Base-by-base conservation (phyloP, 2,113 vertebrate genomes). In the Clupea harengus region DNA sequence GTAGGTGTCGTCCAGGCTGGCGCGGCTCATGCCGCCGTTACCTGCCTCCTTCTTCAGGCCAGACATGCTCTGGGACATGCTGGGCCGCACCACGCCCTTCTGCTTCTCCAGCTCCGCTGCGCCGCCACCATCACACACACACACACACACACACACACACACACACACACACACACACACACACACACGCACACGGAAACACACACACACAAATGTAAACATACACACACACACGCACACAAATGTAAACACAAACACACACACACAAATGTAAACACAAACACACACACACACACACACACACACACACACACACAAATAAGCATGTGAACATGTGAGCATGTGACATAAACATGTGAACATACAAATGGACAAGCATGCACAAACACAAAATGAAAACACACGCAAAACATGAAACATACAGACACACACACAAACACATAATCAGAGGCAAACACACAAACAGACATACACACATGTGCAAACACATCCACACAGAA, bases 21-120 rank as follows among this genome's bases (percentile, higher is more conserved):
- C 95, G 15, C 97, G 94, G 95, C 94, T 96, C 94, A 99, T 95
- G 0, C 90, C 96, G 22, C 98, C 97, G 0, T 96, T 97, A 18
- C 97, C 97, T 0, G 95, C 92, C 45, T 99, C 98, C 90, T 98
- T 99, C 92, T 99, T 99, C 90, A 99, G 94, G 50, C 97, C 97
- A 54, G 97, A 95, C 85, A 89, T 96, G 92, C 97, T 97, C 90
- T 99, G 98, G 52, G 97, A 98, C 94, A 98, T 97, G 93, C 97
- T 97, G 89, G 97, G 97, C 49, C 98, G 95, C 49, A 99, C 96
- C 44, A 99, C 95, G 0, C 98, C 98, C 88, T 99, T 99, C 96
- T 99, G 98, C 88, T 99, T 99, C 93, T 99, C 98, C 54, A 99
- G 95, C 92, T 99, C 98, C 6, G 98, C 98, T 99, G 92, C 28